These are phyloP conservation scores for Pteronura brasiliensis DNA, from an alignment of 2,113 vertebrate genomes.

Conservation along the genomic window DNA sequence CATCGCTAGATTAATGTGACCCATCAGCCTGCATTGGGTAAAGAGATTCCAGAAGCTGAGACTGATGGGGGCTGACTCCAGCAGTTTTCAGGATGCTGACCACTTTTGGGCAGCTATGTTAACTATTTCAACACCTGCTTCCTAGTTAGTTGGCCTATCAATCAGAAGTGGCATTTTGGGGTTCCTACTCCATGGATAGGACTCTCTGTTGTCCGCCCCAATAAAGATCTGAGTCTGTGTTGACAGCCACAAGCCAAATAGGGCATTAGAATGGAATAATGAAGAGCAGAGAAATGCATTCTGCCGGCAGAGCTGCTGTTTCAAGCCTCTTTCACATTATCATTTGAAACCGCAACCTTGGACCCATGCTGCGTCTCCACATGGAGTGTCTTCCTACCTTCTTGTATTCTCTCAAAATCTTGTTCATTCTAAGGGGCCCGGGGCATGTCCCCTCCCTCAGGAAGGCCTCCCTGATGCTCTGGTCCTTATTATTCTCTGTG, in stretches of 20 bases:
- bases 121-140: neutral
- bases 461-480: neutral
- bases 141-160: neutral
- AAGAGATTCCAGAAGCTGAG: neutral
- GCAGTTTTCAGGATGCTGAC: neutral
- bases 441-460: neutral
- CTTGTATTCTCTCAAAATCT: neutral
- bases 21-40: neutral
- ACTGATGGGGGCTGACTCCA: neutral
- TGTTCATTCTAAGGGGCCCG: neutral
- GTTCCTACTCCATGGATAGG: neutral
- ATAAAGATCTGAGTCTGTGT: neutral
- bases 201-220: neutral
- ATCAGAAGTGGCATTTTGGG: neutral
- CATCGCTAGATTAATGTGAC: neutral
- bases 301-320: neutral
- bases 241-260: neutral
- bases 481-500: neutral
- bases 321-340: neutral
- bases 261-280: neutral
- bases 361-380: neutral
- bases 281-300: neutral
- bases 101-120: neutral
- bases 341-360: neutral
- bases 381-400: neutral